A percentile compares a stretch with the other conserved stretches of the same genome.
These are phyloP conservation scores for Solenopsis fugax DNA, from an alignment of 1,140 invertebrate genomes.

Conservation along the genomic window DNA sequence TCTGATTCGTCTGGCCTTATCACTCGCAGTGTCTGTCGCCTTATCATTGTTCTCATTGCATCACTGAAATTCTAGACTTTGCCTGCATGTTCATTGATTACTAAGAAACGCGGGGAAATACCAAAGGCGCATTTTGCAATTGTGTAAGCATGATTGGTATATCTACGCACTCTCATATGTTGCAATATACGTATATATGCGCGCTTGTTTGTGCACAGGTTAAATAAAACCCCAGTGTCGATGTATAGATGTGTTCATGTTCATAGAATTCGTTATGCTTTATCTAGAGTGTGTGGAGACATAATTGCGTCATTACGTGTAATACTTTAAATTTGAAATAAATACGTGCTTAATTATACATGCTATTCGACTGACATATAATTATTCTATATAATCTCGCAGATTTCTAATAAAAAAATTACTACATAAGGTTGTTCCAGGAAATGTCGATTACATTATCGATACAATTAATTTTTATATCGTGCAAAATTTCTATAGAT, in stretches of 20 bases:
- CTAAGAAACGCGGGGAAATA: neutral
- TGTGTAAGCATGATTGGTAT: slow-evolving; percentile 30
- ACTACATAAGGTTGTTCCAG: neutral
- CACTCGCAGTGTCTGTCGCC: neutral
- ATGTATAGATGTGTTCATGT: slow-evolving; percentile 42
- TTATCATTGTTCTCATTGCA: slow-evolving; percentile 18
- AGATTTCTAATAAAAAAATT: neutral
- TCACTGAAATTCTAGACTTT: slow-evolving; percentile 43
- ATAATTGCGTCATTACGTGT: slow-evolving; percentile 32
- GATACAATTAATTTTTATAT: neutral
- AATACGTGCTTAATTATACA: neutral
- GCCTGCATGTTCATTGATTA: slow-evolving; percentile 19
- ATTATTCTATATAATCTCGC: slow-evolving; percentile 8
- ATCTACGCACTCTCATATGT: neutral
- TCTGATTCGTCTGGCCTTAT: slow-evolving; percentile 47
- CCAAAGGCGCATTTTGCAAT: neutral
- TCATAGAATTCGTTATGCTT: slow-evolving; percentile 35
- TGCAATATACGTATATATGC: slow-evolving; percentile 18
- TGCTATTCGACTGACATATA: neutral
- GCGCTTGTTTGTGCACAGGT: slow-evolving; percentile 2
- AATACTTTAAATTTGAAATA: slow-evolving; percentile 39
- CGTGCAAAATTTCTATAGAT: neutral
- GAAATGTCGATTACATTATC: neutral
- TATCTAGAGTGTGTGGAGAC: neutral
- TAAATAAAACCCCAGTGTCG: slow-evolving; percentile 5